Evolutionary conservation across 2,113 vertebrate species (phyloP), one percentile per base, ranked within the genome.

Genomic region (Corvus moneduloides): DNA sequence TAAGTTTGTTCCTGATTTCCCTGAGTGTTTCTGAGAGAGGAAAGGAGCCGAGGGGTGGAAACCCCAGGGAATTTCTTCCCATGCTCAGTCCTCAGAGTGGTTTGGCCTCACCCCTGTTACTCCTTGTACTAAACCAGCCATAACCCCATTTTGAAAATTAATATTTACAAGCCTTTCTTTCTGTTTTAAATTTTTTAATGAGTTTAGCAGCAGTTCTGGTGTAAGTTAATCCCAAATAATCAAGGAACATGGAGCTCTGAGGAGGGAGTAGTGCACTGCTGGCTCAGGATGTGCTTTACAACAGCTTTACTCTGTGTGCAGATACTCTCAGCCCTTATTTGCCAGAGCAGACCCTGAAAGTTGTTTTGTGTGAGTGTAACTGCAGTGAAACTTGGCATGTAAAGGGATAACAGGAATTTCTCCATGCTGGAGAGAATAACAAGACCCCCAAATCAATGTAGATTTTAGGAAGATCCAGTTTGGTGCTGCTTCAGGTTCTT

Each of bases 161-260:
- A 14, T 67, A 14, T 7, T 21, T 33, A 13, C 7, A 26, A 49
- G 37, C 28, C 67, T 63, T n/a, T 33, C 4, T 48, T 19, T 51
- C 8, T 37, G 33, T 17, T 30, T 16, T 10, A 16, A 26, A 2
- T 4, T 41, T 11, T 62, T 48, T 27, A 11, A 10, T 61, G 37
- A 68, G 19, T 16, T 41, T 43, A 56, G 30, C 23, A 33, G 16
- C 46, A 28, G 7, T 61, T 17, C 24, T 2, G 27, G 1, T 6
- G 5, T 19, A 13, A 43, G 7, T 24, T 55, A 52, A 51, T 32
- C 49, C 16, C 14, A 32, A n/a, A 41, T 41, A 20, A 66, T 26
- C 10, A 16, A 43, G 33, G 15, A 44, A 15, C 1, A 0, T 28
- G 26, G 27, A 46, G 56, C 33, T 37, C 1, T 1, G 21, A 18